Evolutionary conservation across 2,113 vertebrate genomes (phyloP).

Genomic region (Gnathonemus echidnorhynchus): DNA sequence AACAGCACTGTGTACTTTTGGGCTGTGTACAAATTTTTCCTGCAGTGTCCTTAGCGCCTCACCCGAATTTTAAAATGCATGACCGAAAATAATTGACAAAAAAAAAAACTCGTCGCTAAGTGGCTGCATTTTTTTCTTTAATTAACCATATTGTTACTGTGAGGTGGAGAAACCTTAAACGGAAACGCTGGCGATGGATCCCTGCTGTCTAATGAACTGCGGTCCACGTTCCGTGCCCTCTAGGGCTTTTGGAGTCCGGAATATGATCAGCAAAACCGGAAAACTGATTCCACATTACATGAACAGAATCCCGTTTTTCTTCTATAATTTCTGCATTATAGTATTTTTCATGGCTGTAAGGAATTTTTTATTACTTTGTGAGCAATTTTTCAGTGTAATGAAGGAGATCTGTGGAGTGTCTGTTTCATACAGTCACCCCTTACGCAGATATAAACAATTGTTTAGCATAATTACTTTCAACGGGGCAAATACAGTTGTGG

Average conservation of each 20-base stretch:
- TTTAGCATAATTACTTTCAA: not conserved
- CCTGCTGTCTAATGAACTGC: not conserved
- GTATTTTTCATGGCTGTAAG: not conserved
- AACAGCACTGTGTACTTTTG: not conserved
- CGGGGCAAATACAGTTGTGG: not conserved
- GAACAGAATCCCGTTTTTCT: not conserved
- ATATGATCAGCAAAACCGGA: not conserved
- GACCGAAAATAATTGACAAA: not conserved
- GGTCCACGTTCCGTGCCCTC: not conserved
- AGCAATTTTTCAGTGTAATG: not conserved
- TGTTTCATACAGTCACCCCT: not conserved
- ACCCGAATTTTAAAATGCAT: conserved; percentile 3
- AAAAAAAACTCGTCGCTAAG: not conserved
- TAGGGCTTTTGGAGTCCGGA: not conserved
- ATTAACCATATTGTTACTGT: conserved; percentile 7
- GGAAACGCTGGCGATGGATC: not conserved
- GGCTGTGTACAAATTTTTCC: not conserved
- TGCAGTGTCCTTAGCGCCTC: not conserved
- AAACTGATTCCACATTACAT: not conserved
- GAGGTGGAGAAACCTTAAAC: not conserved
- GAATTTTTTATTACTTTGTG: not conserved
- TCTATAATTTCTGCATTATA: not conserved
- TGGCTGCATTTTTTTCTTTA: not conserved
- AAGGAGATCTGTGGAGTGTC: not conserved
- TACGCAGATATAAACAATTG: not conserved